These are phyloP conservation scores for Turritopsis dohrnii DNA, from an alignment of 30 jellyfish, hydroid and myxozoan species.

Conservation along the genomic window DNA sequence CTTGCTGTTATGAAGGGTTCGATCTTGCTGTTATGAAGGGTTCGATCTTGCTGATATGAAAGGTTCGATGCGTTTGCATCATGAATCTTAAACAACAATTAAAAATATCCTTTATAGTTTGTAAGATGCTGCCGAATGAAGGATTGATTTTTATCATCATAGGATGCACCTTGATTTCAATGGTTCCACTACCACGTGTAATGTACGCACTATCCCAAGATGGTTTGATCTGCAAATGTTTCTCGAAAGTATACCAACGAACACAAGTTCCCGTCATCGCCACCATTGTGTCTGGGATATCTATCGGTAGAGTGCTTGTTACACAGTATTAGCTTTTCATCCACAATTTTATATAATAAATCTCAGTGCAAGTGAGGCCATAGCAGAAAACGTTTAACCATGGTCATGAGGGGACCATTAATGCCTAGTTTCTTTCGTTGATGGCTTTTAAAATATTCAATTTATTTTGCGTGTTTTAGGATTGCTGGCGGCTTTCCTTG, in stretches of 20 bases:
- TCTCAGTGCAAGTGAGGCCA: too few relatives aligned
- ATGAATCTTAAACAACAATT: too few relatives aligned
- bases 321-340: too few relatives aligned
- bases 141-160: not conserved
- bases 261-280: slow-evolving; percentile 43
- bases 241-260: slow-evolving; percentile 34
- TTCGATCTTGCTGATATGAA: too few relatives aligned
- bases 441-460: not conserved
- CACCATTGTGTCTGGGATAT: slow-evolving; percentile 51
- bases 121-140: too few relatives aligned
- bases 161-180: slow-evolving; percentile 62
- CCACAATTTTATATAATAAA: too few relatives aligned
- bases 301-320: slow-evolving; percentile 40
- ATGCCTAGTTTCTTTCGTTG: not conserved
- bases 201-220: slow-evolving; percentile 63
- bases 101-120: too few relatives aligned
- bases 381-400: too few relatives aligned
- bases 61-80: too few relatives aligned
- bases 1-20: too few relatives aligned
- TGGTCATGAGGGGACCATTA: not conserved
- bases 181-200: slow-evolving; percentile 62
- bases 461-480: slow-evolving; percentile 27
- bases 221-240: slow-evolving; percentile 35
- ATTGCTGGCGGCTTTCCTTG: slow-evolving; percentile 53
- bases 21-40: too few relatives aligned